These are phyloP conservation scores for Oreortyx pictus DNA, from an alignment of 2,797 vertebrate species.

Conservation along the genomic window DNA sequence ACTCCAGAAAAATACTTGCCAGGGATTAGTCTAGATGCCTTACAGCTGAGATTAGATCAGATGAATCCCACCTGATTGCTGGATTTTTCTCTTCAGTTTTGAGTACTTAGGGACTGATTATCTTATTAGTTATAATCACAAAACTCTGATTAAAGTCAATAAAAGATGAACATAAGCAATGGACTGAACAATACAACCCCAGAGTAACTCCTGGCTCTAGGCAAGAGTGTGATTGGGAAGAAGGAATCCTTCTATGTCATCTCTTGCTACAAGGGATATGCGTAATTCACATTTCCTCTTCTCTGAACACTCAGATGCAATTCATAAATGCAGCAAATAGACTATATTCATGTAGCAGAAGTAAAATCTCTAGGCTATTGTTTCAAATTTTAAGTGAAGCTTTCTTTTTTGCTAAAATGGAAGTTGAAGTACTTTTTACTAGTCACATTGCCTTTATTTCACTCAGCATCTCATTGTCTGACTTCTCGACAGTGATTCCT, in stretches of 20 bases:
- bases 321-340: not conserved
- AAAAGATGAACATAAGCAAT: conserved; percentile 2
- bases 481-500: not conserved
- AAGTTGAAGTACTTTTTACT: not conserved
- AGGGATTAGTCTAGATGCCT: not conserved
- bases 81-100: not conserved
- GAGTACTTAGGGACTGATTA: conserved; percentile 4
- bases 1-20: not conserved
- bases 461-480: not conserved
- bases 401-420: not conserved
- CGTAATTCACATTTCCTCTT: conserved; percentile 6
- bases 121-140: conserved; percentile 36
- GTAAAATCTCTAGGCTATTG: not conserved
- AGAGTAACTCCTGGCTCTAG: not conserved
- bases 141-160: conserved; percentile 41
- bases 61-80: conserved; percentile 40
- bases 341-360: not conserved
- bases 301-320: not conserved
- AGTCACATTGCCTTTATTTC: not conserved
- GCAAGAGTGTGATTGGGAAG: not conserved
- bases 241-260: not conserved
- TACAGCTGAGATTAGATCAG: conserved; percentile 14
- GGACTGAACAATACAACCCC: not conserved
- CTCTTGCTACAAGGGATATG: not conserved
- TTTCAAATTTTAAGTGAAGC: not conserved